Conservation (phyloP, 2,113 vertebrate species). For the Heterotilapia buettikoferi region DNA sequence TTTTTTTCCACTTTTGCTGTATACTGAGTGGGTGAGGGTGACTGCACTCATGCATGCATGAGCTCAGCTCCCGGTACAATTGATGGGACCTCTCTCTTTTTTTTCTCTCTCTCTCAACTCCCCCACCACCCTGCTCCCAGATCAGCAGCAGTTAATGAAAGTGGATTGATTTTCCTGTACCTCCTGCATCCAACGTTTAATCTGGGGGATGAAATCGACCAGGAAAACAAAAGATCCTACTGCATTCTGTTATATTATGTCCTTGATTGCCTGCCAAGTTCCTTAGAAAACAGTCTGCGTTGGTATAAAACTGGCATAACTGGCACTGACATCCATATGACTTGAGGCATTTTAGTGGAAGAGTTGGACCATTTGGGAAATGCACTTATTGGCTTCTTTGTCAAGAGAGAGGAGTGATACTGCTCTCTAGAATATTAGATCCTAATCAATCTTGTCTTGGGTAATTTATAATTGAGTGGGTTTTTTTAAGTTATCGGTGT, state of each 20-base stretch:
- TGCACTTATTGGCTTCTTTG: not conserved
- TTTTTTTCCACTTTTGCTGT: not conserved
- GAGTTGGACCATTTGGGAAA: not conserved
- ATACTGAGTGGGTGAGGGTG: conserved; percentile 16
- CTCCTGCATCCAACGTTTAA: conserved; percentile 29
- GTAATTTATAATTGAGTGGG: not conserved
- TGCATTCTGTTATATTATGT: conserved; percentile 12
- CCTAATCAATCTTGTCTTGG: not conserved
- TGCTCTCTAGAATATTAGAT: not conserved
- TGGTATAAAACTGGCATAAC: not conserved
- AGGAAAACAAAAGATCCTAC: conserved; percentile 17
- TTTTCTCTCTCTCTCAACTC: not conserved
- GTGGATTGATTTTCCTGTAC: conserved; percentile 63
- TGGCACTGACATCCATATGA: not conserved
- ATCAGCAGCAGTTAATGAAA: conserved; percentile 67
- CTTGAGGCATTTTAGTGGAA: not conserved
- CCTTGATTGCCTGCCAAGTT: not conserved
- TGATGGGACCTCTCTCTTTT: not conserved
- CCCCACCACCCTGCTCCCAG: not conserved
- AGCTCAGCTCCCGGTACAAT: conserved; percentile 24
- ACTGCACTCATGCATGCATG: conserved; percentile 19
- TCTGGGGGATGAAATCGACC: conserved; percentile 35
- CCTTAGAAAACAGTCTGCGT: not conserved
- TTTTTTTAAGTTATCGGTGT: not conserved
- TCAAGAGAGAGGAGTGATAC: not conserved